Percentiles rank a stretch among this genome's conserved stretches.
phyloP scores from a whole-genome alignment of 2,113 vertebrate genomes.

The Rynchops niger region DNA sequence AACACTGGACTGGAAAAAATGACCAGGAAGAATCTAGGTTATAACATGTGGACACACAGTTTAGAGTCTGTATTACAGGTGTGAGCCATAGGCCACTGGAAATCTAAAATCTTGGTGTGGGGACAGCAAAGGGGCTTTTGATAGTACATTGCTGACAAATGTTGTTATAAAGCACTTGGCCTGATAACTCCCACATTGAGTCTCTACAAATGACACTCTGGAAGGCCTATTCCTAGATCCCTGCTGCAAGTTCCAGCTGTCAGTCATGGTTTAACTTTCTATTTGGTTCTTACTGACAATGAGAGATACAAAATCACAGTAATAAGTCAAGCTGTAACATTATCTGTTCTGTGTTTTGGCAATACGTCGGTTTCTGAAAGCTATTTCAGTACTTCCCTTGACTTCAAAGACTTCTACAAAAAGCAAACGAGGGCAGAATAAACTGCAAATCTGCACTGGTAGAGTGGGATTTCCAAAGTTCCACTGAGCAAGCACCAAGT shows the following conservation, averaged over 20 bases:
- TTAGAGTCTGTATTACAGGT: not conserved
- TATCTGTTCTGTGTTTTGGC: not conserved
- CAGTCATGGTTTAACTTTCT: not conserved
- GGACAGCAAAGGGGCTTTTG: not conserved
- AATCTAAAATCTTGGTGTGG: not conserved
- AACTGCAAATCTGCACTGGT: not conserved
- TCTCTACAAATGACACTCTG: not conserved
- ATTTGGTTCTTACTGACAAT: not conserved
- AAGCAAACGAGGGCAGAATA: not conserved
- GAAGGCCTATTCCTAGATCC: not conserved
- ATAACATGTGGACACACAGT: not conserved
- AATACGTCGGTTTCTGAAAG: not conserved
- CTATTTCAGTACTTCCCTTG: not conserved
- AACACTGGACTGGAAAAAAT: not conserved
- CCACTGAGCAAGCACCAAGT: not conserved
- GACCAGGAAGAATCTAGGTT: not conserved
- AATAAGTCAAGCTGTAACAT: not conserved
- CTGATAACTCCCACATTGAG: not conserved
- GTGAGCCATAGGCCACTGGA: not conserved
- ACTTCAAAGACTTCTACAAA: conserved; percentile 6
- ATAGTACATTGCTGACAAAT: not conserved
- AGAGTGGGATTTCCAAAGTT: conserved; percentile 27
- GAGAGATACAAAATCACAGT: not conserved
- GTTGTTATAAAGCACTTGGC: not conserved
- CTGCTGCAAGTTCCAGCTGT: accelerated